A percentile compares a stretch with the other conserved stretches of the same genome.
Evolutionary conservation across 1,140 invertebrate genomes (phyloP).

Genomic region (Heliothis virescens): DNA sequence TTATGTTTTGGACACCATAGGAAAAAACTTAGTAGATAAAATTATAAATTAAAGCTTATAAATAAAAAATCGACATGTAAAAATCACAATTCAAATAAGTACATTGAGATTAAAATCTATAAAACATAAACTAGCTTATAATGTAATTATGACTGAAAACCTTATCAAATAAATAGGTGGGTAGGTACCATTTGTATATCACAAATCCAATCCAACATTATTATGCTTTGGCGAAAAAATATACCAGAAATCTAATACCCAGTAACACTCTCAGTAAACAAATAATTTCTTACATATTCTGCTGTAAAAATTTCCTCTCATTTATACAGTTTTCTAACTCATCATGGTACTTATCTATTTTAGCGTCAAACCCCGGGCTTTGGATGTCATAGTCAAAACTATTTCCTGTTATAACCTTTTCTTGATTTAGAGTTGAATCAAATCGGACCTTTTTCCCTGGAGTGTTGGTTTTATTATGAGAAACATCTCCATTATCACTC

Average conservation of each 20-base stretch:
- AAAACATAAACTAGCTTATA: neutral
- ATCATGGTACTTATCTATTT: conserved; percentile 85
- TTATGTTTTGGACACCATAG: conserved; percentile 44
- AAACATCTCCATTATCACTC: conserved; percentile 66
- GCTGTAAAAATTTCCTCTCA: conserved; percentile 83
- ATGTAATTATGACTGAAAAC: neutral
- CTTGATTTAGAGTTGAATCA: conserved; percentile 82
- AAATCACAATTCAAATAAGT: conserved; percentile 17
- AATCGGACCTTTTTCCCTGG: conserved; percentile 84
- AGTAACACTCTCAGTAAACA: no score
- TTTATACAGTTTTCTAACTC: conserved; percentile 86
- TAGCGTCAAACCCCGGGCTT: conserved; percentile 79
- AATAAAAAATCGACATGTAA: neutral
- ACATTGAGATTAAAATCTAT: conserved; percentile 4
- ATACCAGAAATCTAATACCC: no score
- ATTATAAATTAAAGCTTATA: neutral
- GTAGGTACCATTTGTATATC: neutral
- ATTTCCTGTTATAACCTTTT: conserved; percentile 84
- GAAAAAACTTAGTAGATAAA: neutral
- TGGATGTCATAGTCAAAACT: conserved; percentile 81
- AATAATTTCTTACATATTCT: conserved; percentile 74
- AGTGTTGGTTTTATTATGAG: conserved; percentile 69
- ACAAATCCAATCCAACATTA: no score
- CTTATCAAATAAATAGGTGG: neutral
- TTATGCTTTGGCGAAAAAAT: no score